Base-by-base conservation (phyloP, 2,113 vertebrate species). In the Smithornis capensis region DNA sequence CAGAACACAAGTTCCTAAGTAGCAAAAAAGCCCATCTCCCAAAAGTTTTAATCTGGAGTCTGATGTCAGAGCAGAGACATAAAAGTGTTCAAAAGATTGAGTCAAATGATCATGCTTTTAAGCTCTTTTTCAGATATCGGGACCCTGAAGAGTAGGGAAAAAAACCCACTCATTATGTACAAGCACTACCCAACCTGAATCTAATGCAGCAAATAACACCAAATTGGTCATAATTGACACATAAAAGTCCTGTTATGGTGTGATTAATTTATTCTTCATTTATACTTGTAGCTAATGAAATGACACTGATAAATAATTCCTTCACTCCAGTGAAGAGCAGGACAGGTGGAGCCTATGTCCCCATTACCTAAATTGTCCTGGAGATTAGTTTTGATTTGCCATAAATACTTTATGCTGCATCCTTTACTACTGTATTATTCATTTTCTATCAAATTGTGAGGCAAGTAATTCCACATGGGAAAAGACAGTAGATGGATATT, bases 341-440 rank as follows among this genome's bases (percentile, higher is more conserved):
- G 81, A 59, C 64, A 95, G 87, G 95, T 84, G 83, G 73, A 55
- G 68, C 19, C 47, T 47, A 9, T 31, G 57, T 82, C 56, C 92
- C 62, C 55, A 10, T 60, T 67, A 79, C 29, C 74, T 60, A 37
- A 94, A 85, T 77, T 86, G 62, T 92, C 92, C 87, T 90, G 60
- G 55, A 94, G 84, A 87, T n/a, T 78, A 82, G 75, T 89, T 95
- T 95, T 95, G 83, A 95, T 97, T 97, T 95, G 63, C 65, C 87
- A 94, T 95, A 64, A 97, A 95, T 96, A 95, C 78, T 95, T 97
- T 19, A 95, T 93, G 95, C 76, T 71, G 86, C 88, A 92, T 96
- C 76, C 79, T 97, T 94, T 84, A 80, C 83, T 89, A 38, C 60
- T 92, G 90, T 67, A 93, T 97, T 97, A 95, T 95, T 96, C 31